phyloP scores from a whole-genome alignment of 2,113 vertebrate species.

The Nothobranchius furzeri region DNA sequence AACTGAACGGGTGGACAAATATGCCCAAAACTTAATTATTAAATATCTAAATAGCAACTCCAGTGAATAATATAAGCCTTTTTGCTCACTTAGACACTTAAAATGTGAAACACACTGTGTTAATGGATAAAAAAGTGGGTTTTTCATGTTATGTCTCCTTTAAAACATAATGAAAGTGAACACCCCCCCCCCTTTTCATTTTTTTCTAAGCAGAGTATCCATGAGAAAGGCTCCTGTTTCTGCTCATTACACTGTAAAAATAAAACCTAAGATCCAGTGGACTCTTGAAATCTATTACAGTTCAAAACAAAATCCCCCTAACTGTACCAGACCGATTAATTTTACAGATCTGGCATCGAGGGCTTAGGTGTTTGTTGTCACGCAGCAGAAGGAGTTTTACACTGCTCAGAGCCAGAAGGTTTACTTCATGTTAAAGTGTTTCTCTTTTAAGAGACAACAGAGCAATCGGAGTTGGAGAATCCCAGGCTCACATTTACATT shows the following conservation, averaged over 20 bases:
- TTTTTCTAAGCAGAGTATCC: background rate
- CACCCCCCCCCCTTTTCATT: conserved; percentile 3
- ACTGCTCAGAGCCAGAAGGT: background rate
- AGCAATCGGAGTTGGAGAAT: no score
- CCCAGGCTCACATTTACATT: no score
- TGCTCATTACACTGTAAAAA: background rate
- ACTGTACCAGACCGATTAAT: background rate
- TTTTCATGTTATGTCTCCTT: no score
- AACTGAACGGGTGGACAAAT: no score
- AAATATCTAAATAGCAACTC: no score
- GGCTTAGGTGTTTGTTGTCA: background rate
- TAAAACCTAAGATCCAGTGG: background rate
- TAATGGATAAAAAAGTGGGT: no score
- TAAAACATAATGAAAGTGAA: background rate
- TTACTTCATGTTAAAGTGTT: no score
- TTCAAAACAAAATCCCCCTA: background rate
- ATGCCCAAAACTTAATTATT: no score
- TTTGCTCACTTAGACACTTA: no score
- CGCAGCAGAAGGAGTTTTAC: background rate
- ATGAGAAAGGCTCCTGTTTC: background rate
- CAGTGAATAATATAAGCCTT: no score
- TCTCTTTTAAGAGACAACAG: background rate
- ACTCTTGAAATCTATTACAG: background rate
- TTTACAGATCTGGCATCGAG: background rate
- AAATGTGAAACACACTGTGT: no score